These are phyloP conservation scores for Netelia inedita DNA, from an alignment of 2,888 invertebrate species.

Conservation along the genomic window DNA sequence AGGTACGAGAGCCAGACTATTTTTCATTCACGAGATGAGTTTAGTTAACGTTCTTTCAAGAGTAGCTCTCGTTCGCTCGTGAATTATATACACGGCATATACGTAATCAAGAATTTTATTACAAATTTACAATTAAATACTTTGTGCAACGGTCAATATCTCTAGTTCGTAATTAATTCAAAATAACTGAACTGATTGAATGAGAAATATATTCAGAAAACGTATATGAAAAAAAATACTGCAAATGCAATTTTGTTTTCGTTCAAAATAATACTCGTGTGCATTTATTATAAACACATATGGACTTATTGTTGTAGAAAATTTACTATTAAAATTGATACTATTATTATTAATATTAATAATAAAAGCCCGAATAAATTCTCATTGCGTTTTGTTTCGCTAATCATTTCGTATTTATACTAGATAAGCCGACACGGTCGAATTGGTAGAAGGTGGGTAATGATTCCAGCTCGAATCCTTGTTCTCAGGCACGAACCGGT, in stretches of 20 bases:
- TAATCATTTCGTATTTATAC: background rate
- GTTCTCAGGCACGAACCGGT: slow-evolving; percentile 58
- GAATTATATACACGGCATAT: background rate
- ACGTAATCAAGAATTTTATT: background rate
- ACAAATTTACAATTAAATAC: background rate
- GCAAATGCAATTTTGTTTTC: no score
- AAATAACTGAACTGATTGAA: no score
- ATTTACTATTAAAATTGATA: no score
- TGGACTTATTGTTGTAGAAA: no score
- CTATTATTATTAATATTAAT: no score
- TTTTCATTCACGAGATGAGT: background rate
- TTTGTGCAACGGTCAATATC: no score
- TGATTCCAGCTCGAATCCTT: slow-evolving; percentile 48
- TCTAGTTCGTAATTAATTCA: no score
- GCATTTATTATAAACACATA: no score
- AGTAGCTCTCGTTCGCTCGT: background rate
- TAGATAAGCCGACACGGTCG: slow-evolving; percentile 4
- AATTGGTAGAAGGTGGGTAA: slow-evolving; percentile 46
- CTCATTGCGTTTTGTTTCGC: slow-evolving; percentile 37
- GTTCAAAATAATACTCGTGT: no score
- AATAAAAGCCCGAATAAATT: background rate
- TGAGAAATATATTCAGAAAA: no score
- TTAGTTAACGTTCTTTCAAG: background rate
- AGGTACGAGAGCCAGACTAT: no score
- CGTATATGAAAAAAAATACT: no score